A percentile compares a stretch with the other conserved stretches of the same genome.
Evolutionary conservation across 2,797 vertebrate genomes (phyloP).

Genomic region (Pangasius larnaudii): DNA sequence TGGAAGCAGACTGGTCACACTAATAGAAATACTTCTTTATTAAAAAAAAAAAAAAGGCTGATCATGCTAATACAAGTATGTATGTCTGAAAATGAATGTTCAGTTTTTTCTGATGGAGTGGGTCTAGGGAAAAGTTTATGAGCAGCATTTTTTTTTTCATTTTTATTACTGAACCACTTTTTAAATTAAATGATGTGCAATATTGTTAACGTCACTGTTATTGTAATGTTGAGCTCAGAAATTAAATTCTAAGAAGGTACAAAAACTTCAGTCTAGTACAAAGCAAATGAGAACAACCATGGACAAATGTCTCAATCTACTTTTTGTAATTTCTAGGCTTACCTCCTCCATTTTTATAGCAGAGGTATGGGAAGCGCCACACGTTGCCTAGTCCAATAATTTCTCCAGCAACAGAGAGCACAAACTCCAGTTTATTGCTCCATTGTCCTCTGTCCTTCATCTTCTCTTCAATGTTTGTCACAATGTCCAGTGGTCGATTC

Average conservation of each 20-base stretch:
- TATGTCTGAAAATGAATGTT: neutral
- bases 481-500: constrained; percentile 68
- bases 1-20: neutral
- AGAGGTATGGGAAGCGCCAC: constrained; percentile 83
- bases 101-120: neutral
- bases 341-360: constrained; percentile 84
- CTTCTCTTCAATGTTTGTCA: constrained; percentile 70
- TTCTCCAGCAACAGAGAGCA: constrained; percentile 81
- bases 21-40: neutral
- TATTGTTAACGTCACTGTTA: neutral
- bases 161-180: neutral
- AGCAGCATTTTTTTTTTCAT: neutral
- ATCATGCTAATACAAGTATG: neutral
- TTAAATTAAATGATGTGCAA: neutral
- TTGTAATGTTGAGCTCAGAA: neutral
- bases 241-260: neutral
- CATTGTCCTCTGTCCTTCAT: constrained; percentile 80
- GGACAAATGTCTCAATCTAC: neutral
- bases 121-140: neutral
- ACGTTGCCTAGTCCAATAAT: constrained; percentile 83
- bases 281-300: neutral
- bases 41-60: neutral
- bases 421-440: constrained; percentile 81
- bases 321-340: constrained; percentile 46
- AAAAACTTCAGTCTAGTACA: neutral